Percentiles rank a stretch among this genome's conserved stretches.
These are phyloP conservation scores for Nothobranchius kuhntae DNA, from an alignment of 2,113 vertebrate species.

Conservation along the genomic window DNA sequence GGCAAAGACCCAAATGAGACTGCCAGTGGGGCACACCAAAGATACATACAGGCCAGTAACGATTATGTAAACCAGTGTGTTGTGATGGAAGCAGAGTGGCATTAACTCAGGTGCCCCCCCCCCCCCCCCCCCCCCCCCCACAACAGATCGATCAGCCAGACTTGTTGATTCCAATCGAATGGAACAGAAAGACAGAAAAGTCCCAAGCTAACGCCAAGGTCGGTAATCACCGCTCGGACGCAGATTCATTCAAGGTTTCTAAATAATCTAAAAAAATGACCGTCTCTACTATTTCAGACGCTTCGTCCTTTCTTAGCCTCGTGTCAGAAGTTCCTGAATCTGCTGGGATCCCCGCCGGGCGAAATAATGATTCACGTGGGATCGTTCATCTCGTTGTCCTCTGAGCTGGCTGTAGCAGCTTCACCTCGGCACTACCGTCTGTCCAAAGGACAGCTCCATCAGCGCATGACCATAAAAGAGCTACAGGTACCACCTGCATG, in stretches of 20 bases:
- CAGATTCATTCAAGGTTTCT: neutral
- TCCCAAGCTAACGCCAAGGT: conserved; percentile 79
- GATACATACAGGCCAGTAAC: conserved; percentile 76
- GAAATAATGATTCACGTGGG: conserved; percentile 66
- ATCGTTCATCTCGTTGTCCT: conserved; percentile 83
- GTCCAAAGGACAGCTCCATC: conserved; percentile 77
- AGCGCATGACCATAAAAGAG: conserved; percentile 80
- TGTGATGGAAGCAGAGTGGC: neutral
- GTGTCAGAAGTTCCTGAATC: conserved; percentile 73
- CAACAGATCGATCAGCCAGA: conserved; percentile 92
- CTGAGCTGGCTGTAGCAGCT: conserved; percentile 78
- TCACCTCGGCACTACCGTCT: conserved; percentile 76
- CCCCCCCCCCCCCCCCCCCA: conserved; percentile 45
- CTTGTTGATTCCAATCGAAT: conserved; percentile 84
- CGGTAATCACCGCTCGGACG: neutral
- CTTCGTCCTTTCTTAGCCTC: conserved; percentile 80
- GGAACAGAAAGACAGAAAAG: conserved; percentile 72
- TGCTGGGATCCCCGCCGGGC: conserved; percentile 75
- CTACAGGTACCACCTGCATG: conserved; percentile 79
- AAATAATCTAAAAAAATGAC: neutral
- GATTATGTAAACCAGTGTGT: neutral
- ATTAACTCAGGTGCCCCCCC: conserved; percentile 18
- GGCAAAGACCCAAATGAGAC: conserved; percentile 74
- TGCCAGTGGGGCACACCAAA: conserved; percentile 70
- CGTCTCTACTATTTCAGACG: conserved; percentile 29